These are phyloP conservation scores for Menura novaehollandiae DNA, from an alignment of 2,113 vertebrate species.

Conservation along the genomic window DNA sequence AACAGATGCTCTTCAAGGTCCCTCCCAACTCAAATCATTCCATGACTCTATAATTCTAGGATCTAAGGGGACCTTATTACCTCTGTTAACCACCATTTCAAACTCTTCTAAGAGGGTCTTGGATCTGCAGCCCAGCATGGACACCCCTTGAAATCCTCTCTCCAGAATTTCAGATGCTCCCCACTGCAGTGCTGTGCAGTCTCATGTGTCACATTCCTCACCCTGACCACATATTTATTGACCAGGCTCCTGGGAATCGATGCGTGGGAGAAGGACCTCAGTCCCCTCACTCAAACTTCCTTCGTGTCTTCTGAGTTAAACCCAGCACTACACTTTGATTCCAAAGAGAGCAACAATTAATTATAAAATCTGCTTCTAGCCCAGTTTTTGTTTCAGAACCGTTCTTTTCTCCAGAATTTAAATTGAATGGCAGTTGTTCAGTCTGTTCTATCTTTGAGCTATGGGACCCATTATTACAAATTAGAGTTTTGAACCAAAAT, in stretches of 20 bases:
- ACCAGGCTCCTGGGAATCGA: accelerated
- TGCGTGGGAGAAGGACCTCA: background rate
- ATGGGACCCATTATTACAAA: background rate
- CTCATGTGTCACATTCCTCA: accelerated
- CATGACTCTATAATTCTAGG: background rate
- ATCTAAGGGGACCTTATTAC: background rate
- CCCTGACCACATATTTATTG: background rate
- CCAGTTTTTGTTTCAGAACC: background rate
- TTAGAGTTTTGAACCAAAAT: background rate
- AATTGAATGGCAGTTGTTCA: background rate
- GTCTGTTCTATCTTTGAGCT: background rate
- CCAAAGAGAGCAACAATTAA: background rate
- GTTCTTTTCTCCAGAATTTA: background rate
- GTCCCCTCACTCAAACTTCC: background rate
- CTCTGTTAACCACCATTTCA: background rate
- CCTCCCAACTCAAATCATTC: background rate
- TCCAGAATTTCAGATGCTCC: background rate
- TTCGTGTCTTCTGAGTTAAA: background rate
- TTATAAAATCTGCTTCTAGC: background rate
- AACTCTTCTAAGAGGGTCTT: background rate
- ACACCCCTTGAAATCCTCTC: background rate
- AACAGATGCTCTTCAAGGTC: background rate
- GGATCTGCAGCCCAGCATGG: background rate
- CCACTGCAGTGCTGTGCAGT: background rate
- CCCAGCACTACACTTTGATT: background rate